Evolutionary conservation across 2,888 invertebrate species (phyloP).

Genomic region (Sycophila texana): DNA sequence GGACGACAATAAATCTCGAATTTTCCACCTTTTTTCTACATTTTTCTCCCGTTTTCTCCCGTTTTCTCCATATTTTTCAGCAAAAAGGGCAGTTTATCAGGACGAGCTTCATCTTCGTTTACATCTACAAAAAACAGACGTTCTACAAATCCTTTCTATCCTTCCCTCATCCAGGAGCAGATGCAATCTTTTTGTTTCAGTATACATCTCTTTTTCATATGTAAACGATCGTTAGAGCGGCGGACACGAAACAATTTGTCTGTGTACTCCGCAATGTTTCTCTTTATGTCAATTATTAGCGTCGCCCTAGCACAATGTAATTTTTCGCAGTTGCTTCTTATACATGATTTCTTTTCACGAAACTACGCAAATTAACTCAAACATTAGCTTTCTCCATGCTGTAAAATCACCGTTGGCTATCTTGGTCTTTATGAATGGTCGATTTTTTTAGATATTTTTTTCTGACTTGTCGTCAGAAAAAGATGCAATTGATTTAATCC

Average conservation of each 20-base stretch:
- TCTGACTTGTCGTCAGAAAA: too few species aligned
- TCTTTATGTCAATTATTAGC: too few species aligned
- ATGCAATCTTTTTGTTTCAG: constrained; percentile 16
- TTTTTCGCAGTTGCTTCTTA: too few species aligned
- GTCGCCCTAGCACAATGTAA: too few species aligned
- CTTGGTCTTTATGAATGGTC: too few species aligned
- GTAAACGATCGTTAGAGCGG: constrained; percentile 19
- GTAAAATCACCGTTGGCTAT: background rate
- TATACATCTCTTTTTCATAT: background rate
- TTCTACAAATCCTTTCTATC: constrained; percentile 7
- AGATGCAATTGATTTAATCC: too few species aligned
- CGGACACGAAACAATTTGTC: too few species aligned
- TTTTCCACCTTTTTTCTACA: constrained; percentile 6
- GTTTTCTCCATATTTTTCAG: constrained; percentile 3
- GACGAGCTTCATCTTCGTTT: constrained; percentile 20
- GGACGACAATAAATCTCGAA: constrained; percentile 44
- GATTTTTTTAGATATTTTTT: too few species aligned
- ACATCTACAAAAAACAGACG: constrained; percentile 10
- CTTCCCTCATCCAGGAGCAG: background rate
- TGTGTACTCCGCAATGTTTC: too few species aligned
- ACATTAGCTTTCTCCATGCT: constrained; percentile 8
- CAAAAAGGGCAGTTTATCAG: background rate
- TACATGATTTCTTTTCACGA: too few species aligned
- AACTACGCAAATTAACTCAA: too few species aligned
- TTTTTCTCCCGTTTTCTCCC: background rate